Base-by-base conservation (phyloP, 2,888 invertebrate species). In the Drosophila emarginata region DNA sequence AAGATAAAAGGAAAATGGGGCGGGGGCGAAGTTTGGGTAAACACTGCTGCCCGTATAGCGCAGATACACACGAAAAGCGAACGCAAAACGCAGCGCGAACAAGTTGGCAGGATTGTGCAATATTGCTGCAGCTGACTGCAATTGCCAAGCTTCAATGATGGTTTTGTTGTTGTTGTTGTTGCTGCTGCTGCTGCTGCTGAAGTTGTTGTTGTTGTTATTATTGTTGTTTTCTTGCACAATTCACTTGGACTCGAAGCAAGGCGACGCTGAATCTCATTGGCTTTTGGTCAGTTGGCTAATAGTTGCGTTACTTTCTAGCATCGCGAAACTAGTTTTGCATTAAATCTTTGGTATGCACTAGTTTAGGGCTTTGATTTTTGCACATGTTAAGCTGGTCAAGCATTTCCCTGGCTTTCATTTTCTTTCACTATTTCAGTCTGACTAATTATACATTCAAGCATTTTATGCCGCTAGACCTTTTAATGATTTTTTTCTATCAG, bases 61-160 rank as follows among this genome's bases (percentile, higher is more conserved):
- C 61, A 72, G 67, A 82, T 67, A 72, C 79, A 65, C 57, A 53
- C 28, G 37, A 28, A 37, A 62, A 39, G 59, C 51, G 56, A 58
- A 54, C 36, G 51, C 56, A 62, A 70, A 69, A 57, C 52, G 37
- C 51, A 61, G 61, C 59, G 32, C 39, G 71, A 85, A 87, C 88
- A 72, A 84, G 84, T 87, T 80, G 74, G 74, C 74, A 79, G 89
- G 79, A 88, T 88, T 88, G 87, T 88, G 87, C 87, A 88, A 86
- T 89, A 74, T 64, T 45, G 45, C 45, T 78, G 79, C 80, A 83
- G 78, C 77, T 77, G 78, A 74, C 66, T 72, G 61, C 70, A 61
- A 58, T 63, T 61, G 50, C 58, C 40, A 28, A 45, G 58, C 59
- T 45, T 26, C 59, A 59, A 45, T 15, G 59, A 60, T 51, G 61